Evolutionary conservation across 2,888 invertebrate species (phyloP).

Genomic region (Eupithecia centaureata): DNA sequence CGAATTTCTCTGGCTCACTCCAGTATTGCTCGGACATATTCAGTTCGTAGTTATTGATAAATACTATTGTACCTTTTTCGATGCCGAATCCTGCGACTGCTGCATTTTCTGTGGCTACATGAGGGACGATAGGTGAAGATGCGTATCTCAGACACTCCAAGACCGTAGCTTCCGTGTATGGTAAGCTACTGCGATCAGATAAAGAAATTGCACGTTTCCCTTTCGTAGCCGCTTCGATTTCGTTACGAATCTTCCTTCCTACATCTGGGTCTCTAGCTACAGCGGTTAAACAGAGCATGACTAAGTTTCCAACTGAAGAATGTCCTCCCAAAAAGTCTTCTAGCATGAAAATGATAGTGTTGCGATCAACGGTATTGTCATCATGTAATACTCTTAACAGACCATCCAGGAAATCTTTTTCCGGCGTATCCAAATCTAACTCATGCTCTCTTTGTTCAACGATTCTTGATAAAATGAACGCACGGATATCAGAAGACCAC

Average conservation of each 20-base stretch:
- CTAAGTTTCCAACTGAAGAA: conserved; percentile 93
- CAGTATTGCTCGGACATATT: conserved; percentile 90
- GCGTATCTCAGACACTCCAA: conserved; percentile 91
- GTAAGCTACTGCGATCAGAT: conserved; percentile 86
- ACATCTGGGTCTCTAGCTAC: conserved; percentile 87
- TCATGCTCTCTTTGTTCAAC: conserved; percentile 84
- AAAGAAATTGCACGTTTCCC: conserved; percentile 85
- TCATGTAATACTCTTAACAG: conserved; percentile 88
- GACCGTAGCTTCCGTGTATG: conserved; percentile 92
- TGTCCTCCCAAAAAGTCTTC: conserved; percentile 96
- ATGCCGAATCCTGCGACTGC: conserved; percentile 88
- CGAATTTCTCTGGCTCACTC: conserved; percentile 88
- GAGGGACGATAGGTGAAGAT: conserved; percentile 95
- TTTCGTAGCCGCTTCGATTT: conserved; percentile 86
- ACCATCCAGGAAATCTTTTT: conserved; percentile 92
- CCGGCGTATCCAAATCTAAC: conserved; percentile 84
- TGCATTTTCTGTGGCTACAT: conserved; percentile 91
- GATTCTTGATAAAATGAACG: conserved; percentile 89
- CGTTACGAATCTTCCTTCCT: conserved; percentile 86
- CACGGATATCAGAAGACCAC: conserved; percentile 88
- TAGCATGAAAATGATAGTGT: conserved; percentile 91
- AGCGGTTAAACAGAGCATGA: conserved; percentile 89
- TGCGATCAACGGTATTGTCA: conserved; percentile 87
- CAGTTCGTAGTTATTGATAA: conserved; percentile 92
- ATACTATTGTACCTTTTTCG: conserved; percentile 90